phyloP scores from a whole-genome alignment of 2,888 invertebrate species.

The Meiosimyza decipiens region DNA sequence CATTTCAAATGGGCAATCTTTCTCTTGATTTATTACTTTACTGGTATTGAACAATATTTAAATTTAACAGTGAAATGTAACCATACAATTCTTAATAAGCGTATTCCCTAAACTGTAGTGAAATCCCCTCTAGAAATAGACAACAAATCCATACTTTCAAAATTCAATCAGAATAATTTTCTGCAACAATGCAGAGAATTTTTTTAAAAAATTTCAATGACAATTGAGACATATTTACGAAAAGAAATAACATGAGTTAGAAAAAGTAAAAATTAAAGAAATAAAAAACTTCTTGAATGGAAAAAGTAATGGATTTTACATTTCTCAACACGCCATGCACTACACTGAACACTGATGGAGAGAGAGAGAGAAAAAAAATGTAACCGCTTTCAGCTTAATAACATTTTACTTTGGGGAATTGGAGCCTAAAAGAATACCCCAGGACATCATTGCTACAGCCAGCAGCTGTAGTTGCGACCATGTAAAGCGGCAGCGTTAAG shows the following conservation, averaged over 20 bases:
- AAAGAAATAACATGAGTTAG: background rate
- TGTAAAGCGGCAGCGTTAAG: constrained; percentile 26
- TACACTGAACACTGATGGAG: background rate
- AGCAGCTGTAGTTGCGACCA: constrained; percentile 21
- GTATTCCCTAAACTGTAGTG: too few species aligned
- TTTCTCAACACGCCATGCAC: too few species aligned
- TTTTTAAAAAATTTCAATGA: background rate
- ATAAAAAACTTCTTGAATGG: background rate
- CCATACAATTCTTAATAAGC: too few species aligned
- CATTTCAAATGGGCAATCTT: too few species aligned
- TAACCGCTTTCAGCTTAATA: constrained; percentile 41
- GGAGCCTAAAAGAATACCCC: constrained; percentile 23
- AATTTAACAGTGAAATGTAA: too few species aligned
- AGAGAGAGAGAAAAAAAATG: background rate
- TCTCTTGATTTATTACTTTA: too few species aligned
- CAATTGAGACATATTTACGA: background rate
- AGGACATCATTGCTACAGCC: constrained; percentile 13
- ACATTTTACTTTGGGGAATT: constrained; percentile 46
- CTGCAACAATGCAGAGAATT: background rate
- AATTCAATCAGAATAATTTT: constrained; percentile 20
- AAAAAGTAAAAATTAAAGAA: background rate
- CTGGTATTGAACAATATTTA: too few species aligned
- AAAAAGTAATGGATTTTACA: background rate
- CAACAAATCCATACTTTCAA: background rate
- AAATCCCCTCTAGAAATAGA: too few species aligned